Percentiles rank a stretch among this genome's conserved stretches.
These are phyloP conservation scores for Drosophila phalerata DNA, from an alignment of 2,888 invertebrate species.

Conservation along the genomic window DNA sequence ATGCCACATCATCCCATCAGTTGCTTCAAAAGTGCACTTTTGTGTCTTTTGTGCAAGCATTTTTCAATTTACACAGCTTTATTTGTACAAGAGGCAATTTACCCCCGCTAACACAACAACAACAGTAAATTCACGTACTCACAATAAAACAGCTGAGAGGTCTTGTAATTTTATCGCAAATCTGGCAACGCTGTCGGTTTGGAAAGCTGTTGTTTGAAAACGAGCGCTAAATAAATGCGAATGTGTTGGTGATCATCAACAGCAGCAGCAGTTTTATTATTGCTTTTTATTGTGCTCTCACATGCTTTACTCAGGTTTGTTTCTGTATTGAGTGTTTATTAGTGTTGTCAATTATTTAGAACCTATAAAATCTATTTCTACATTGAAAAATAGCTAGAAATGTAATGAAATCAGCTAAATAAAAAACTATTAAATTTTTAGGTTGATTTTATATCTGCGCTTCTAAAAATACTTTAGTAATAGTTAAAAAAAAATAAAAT, in stretches of 20 bases:
- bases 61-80: conserved; percentile 37
- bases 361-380: no score
- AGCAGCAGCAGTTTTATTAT: conserved; percentile 4
- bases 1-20: conserved; percentile 7
- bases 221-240: neutral
- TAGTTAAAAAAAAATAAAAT: no score
- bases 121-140: neutral
- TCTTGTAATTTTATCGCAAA: conserved; percentile 26
- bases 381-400: no score
- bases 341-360: no score
- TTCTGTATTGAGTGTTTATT: neutral
- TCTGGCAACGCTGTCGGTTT: conserved; percentile 58
- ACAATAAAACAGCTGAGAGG: conserved; percentile 62
- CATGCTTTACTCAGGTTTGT: neutral
- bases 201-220: conserved; percentile 49
- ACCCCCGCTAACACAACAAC: neutral
- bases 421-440: no score
- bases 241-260: conserved; percentile 19
- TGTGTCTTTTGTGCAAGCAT: conserved; percentile 5
- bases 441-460: no score
- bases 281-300: conserved; percentile 4
- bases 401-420: no score
- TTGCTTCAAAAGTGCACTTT: conserved; percentile 3
- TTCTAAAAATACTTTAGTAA: no score
- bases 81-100: conserved; percentile 25